Evolutionary conservation across 2,113 vertebrate species (phyloP).

Genomic region (Ovis canadensis): DNA sequence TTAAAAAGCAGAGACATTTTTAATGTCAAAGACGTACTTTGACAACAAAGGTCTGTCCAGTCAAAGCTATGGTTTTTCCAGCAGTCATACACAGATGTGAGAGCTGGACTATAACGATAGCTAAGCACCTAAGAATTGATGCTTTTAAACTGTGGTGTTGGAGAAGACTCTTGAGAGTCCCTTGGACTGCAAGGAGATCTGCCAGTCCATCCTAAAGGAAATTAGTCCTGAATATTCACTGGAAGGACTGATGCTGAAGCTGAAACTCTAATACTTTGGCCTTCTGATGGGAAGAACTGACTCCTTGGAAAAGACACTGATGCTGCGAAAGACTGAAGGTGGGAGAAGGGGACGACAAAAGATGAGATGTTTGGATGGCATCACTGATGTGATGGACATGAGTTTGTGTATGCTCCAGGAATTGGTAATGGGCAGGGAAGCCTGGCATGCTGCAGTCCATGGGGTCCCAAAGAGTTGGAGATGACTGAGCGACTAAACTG

Average conservation of each 20-base stretch:
- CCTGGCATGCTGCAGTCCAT: not conserved
- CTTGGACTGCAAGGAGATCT: not conserved
- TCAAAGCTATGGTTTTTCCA: not conserved
- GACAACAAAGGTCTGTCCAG: not conserved
- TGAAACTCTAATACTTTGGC: not conserved
- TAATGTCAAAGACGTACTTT: not conserved
- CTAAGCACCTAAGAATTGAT: not conserved
- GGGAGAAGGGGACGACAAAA: not conserved
- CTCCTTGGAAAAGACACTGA: not conserved
- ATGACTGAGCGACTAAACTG: not conserved
- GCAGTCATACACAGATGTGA: not conserved
- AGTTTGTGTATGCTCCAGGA: not conserved
- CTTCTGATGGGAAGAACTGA: not conserved
- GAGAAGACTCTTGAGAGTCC: not conserved
- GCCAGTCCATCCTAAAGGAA: too few relatives aligned
- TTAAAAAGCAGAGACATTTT: not conserved
- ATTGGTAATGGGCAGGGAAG: not conserved
- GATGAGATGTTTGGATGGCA: not conserved
- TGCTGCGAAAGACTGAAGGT: not conserved
- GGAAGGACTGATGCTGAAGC: not conserved
- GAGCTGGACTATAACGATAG: not conserved
- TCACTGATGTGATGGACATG: fast-evolving
- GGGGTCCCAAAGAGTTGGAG: not conserved
- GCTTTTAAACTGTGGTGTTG: not conserved
- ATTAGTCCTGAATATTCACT: not conserved